Base-by-base conservation (phyloP, 2,113 vertebrate species). In the Eudyptes chrysolophus region DNA sequence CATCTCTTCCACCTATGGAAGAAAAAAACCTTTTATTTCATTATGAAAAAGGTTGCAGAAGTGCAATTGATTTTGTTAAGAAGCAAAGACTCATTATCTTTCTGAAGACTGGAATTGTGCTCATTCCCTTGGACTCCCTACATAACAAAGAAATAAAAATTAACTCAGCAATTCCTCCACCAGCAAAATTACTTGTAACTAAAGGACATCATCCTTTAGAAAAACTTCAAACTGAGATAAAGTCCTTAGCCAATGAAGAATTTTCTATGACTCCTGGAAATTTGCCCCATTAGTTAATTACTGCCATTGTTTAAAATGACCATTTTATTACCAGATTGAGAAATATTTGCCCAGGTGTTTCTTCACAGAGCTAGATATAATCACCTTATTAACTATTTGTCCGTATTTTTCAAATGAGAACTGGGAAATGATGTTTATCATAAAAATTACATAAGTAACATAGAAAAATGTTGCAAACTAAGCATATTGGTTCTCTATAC, bases 1-100 rank as follows among this genome's bases (percentile, higher is more conserved):
- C 61, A 96, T 93, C 84, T 87, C 60, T 84, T 94, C 38, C 87
- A 91, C 77, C 81, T 70, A 64, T 60, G n/a, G 70, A 96, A 95
- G 64, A 78, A 81, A 94, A 94, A 90, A 83, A 6, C 0, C 82
- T 92, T 93, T 88, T 79, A 92, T 91, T 95, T 93, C 92, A 95
- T 96, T 93, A 94, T 92, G 82, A 96, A 96, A 96, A 94, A 90
- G 88, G 84, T 84, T 96, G 84, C 60, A 96, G 61, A 96, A 94
- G 87, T 87, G 69, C 77, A 91, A 97, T 93, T 82, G 84, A 93
- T 94, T 93, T 92, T 68, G 79, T 93, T 94, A 96, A 92, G 89
- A 87, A 91, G 89, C 32, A 95, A 95, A 75, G 91, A 82, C 57
- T 96, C 91, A 79, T 95, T 91, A 95, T 80, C 9, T 3, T 90